Evolutionary conservation across 2,888 invertebrate genomes (phyloP), one percentile per base, ranked within the genome.

Genomic region (Steromphala cineraria): DNA sequence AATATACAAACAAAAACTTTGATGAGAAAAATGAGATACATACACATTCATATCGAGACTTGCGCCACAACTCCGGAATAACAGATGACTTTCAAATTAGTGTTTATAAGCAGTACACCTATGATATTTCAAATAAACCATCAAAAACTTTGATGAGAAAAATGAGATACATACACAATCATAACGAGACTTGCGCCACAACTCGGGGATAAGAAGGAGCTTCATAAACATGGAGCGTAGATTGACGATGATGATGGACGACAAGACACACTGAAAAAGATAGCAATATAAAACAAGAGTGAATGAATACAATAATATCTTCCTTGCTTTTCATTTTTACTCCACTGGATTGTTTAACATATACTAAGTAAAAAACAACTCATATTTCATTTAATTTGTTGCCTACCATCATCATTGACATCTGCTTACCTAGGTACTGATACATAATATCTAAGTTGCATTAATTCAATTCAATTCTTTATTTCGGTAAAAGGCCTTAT

Each of bases 181-280:
- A 36, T 67, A 77, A 19, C 81, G 81, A 3, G 85, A 84, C 46
- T 84, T 87, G 53, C 82, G 81, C 86, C 89, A 90, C 19, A 91
- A 83, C 40, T 82, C 82, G n/a, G 85, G 88, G 0, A 92, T 80
- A 62, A 90, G 90, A 8, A 85, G 79, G 21, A 91, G 81, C 81
- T 93, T 92, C 78, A 90, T 78, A 36, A 93, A 89, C 88, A 92
- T 89, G 40, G 90, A 89, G 71, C 91, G 88, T 31, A 93, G 81
- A 74, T 90, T 91, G n/a, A 93, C 89, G 5, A 92, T 71, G 62
- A 93, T 92, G 15, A 93, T 91, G 28, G 91, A 86, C 0, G 92
- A 89, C 56, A 93, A 80, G 4, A 90, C 89, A 83, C 96, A 95
- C 96, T 96, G 91, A 5, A 85, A 86, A 8, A 83, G 31, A 53